Percentiles rank a stretch among this genome's conserved stretches.
These are phyloP conservation scores for human (Homo sapiens) DNA, from an alignment of 2,113 vertebrate species.

Conservation along the genomic window GRCh38 chr9:93612501-93613000, in stretches of 20 bases:
- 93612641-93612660: background rate
- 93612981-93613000: background rate
- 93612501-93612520: background rate
- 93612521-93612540: background rate
- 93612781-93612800: background rate
- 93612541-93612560: background rate
- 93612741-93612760: background rate
- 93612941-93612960: background rate
- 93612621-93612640: background rate
- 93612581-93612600: background rate
- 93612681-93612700: background rate
- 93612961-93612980: background rate
- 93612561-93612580: background rate
- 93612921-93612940: background rate
- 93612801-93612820: rapidly evolving
- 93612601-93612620: background rate
- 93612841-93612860: background rate
- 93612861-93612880: background rate
- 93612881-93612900: background rate
- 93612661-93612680: background rate
- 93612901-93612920: background rate
- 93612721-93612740: background rate
- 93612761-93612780: background rate
- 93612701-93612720: background rate
- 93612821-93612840: background rate